Conservation (phyloP, 1,140 invertebrate genomes). For the Aradophagus sp. region DNA sequence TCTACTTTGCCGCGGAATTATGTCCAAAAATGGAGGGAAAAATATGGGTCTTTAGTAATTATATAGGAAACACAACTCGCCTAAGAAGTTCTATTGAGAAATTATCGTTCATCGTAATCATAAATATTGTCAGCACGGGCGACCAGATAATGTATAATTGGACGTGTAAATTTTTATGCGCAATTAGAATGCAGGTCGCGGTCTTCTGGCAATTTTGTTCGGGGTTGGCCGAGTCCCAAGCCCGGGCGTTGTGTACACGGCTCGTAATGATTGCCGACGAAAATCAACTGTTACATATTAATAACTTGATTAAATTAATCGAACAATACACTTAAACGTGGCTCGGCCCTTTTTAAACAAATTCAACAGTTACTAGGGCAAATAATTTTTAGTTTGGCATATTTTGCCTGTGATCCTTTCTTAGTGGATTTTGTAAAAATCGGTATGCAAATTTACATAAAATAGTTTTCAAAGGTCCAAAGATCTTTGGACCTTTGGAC, state of each 20-base stretch:
- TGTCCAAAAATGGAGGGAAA: too few species aligned
- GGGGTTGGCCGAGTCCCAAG: conserved; percentile 43
- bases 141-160: conserved; percentile 44
- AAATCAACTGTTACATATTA: conserved; percentile 69
- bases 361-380: too few species aligned
- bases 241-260: conserved; percentile 45
- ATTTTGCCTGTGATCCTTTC: too few species aligned
- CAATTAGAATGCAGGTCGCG: conserved; percentile 64
- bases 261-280: conserved; percentile 63
- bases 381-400: too few species aligned
- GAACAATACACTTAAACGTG: conserved; percentile 49
- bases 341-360: conserved; percentile 17
- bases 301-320: conserved; percentile 67
- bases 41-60: too few species aligned
- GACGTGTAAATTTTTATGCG: conserved; percentile 50
- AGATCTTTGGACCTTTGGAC: too few species aligned
- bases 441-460: too few species aligned
- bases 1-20: too few species aligned
- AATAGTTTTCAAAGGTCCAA: too few species aligned
- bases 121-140: conserved; percentile 43
- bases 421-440: too few species aligned
- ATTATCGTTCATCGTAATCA: conserved; percentile 30
- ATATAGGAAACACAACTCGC: too few species aligned
- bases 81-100: conserved; percentile 24
- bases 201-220: conserved; percentile 60